Percentiles rank a stretch among this genome's conserved stretches.
Conservation (phyloP, 2,797 vertebrate species). For the Otus scops region DNA sequence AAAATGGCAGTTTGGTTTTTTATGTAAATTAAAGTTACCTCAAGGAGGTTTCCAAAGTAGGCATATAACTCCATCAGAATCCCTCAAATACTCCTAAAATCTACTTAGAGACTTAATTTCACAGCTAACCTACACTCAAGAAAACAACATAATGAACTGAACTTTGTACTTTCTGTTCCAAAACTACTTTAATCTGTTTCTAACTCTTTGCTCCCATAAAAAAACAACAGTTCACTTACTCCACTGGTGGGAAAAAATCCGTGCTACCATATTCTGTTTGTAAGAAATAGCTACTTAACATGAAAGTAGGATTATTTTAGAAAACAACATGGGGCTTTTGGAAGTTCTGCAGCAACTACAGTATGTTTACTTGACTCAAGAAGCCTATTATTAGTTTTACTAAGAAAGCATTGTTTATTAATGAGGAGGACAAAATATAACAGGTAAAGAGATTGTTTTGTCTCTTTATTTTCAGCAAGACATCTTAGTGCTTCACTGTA, state of each 20-base stretch:
- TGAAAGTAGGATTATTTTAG: neutral
- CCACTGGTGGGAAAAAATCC: neutral
- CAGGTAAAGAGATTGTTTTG: neutral
- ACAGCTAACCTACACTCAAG: neutral
- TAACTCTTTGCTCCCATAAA: neutral
- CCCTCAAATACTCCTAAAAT: neutral
- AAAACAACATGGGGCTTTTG: neutral
- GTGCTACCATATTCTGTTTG: neutral
- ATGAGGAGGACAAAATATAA: neutral
- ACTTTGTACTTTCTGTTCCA: neutral
- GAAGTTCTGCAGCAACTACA: neutral
- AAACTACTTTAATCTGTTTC: neutral
- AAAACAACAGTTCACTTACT: neutral
- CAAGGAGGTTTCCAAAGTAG: neutral
- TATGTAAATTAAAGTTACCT: neutral
- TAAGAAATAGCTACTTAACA: neutral
- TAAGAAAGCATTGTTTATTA: neutral
- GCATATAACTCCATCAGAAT: neutral
- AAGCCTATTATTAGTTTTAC: neutral
- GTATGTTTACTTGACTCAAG: neutral
- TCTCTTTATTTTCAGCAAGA: neutral
- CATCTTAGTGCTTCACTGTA: neutral
- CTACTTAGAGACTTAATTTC: neutral
- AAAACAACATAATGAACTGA: neutral
- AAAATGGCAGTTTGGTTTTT: neutral